Percentiles rank a stretch among this genome's conserved stretches.
These are phyloP conservation scores for Lapara coniferarum DNA, from an alignment of 2,888 invertebrate species.

Conservation along the genomic window DNA sequence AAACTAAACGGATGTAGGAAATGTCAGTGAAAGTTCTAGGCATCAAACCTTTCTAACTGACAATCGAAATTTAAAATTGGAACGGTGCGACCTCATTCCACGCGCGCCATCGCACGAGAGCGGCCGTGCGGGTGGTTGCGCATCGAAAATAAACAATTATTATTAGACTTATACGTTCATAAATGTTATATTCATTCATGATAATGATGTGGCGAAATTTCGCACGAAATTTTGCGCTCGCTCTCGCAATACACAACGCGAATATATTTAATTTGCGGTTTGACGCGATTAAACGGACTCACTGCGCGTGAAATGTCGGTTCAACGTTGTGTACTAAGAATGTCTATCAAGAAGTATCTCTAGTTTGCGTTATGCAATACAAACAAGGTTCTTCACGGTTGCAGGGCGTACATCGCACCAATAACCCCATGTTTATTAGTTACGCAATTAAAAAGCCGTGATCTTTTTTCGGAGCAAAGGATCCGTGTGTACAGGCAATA, in stretches of 20 bases:
- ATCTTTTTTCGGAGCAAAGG: neutral
- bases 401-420: neutral
- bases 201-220: conserved; percentile 21
- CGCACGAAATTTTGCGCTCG: neutral
- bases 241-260: neutral
- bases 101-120: conserved; percentile 63
- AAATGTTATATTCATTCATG: conserved; percentile 47
- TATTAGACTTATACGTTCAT: conserved; percentile 51
- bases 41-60: conserved; percentile 52
- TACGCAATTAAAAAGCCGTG: conserved; percentile 9
- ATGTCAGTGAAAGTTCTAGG: conserved; percentile 67
- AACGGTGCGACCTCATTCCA: conserved; percentile 76
- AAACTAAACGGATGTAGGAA: conserved; percentile 48
- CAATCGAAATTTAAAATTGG: conserved; percentile 79
- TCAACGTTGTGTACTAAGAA: neutral
- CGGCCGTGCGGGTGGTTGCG: conserved; percentile 49
- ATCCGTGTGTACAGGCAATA: neutral
- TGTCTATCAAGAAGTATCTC: neutral
- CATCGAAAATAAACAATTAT: conserved; percentile 69
- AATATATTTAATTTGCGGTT: conserved; percentile 5
- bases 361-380: neutral
- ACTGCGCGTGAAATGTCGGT: neutral
- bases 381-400: conserved; percentile 3
- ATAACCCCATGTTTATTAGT: conserved; percentile 19
- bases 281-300: neutral